These are phyloP conservation scores for Crotophaga sulcirostris DNA, from an alignment of 2,113 vertebrate genomes.

Conservation along the genomic window DNA sequence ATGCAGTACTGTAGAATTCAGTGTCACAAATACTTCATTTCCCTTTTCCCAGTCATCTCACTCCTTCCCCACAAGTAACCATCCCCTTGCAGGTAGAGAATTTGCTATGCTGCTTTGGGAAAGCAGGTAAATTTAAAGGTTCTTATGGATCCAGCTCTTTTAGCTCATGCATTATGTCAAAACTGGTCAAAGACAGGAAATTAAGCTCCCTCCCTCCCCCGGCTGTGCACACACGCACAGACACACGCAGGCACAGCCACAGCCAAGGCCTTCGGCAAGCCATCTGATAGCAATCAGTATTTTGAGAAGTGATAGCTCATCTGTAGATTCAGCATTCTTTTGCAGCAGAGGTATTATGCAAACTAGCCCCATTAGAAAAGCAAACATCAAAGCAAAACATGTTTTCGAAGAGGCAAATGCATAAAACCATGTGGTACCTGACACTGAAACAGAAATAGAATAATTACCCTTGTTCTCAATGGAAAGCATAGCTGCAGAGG, in stretches of 20 bases:
- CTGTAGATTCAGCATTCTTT: constrained; percentile 69
- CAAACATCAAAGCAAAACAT: constrained; percentile 65
- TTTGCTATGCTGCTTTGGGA: background rate
- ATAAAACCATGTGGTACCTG: constrained; percentile 54
- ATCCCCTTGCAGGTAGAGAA: background rate
- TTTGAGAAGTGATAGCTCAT: constrained; percentile 69
- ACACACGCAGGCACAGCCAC: constrained; percentile 47
- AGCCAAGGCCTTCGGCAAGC: constrained; percentile 68
- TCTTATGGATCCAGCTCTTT: background rate
- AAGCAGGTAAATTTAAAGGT: background rate
- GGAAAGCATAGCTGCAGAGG: constrained; percentile 56
- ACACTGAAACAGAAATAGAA: constrained; percentile 48
- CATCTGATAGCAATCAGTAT: constrained; percentile 71
- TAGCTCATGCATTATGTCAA: constrained; percentile 25
- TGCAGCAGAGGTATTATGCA: constrained; percentile 64
- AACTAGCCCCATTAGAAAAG: constrained; percentile 62
- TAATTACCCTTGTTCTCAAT: constrained; percentile 33
- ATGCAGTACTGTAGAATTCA: background rate
- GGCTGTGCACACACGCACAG: constrained; percentile 28
- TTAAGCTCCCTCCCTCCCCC: constrained; percentile 14
- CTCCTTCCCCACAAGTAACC: background rate
- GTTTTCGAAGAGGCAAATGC: constrained; percentile 53
- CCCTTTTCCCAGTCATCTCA: background rate
- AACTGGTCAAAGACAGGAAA: constrained; percentile 57
- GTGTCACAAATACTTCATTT: background rate